Base-by-base conservation (phyloP, 1,140 invertebrate genomes). In the Trichogramma pretiosum region DNA sequence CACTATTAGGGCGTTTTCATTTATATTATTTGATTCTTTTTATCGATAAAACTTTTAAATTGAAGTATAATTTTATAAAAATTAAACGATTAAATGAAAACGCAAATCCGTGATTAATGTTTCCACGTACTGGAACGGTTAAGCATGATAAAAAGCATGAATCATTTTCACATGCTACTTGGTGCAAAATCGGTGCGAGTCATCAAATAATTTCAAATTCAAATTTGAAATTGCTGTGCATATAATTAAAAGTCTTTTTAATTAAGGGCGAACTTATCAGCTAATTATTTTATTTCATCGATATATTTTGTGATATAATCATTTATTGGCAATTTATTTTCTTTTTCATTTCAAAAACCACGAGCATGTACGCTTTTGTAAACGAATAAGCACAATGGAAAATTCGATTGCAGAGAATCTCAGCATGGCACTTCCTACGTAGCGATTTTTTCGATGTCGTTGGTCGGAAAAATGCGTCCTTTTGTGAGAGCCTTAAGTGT, bases 401-500 rank as follows among this genome's bases (percentile, higher is more conserved):
- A 46, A 43, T 43, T 18, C 34, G 24, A 42, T 33, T 50, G 57
- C 53, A 61, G 59, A 63, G 56, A 62, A 61, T 65, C 64, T 67
- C 56, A 66, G 66, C 57, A 64, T 63, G 56, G 58, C 60, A 64
- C 59, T 64, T 61, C 55, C 49, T 52, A 55, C 55, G n/a, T n/a
- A n/a, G n/a, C n/a, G n/a, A n/a, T n/a, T n/a, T n/a, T n/a, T n/a
- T n/a, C n/a, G n/a, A n/a, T 48, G 46, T 44, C 30, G 43, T 3
- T 19, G 13, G 9, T 22, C 10, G 30, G 38, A 51, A 11, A 41
- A 1, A 57, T 61, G 54, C 59, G 61, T 69, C 63, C 59, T 56
- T 67, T 70, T 70, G 69, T 70, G 69, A 70, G 68, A 70, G 66
- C 44, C 62, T 61, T 63, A 62, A 64, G 58, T 63, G 58, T 61